Base-by-base conservation (phyloP, 2,888 invertebrate genomes). In the Agriopis aurantiaria region DNA sequence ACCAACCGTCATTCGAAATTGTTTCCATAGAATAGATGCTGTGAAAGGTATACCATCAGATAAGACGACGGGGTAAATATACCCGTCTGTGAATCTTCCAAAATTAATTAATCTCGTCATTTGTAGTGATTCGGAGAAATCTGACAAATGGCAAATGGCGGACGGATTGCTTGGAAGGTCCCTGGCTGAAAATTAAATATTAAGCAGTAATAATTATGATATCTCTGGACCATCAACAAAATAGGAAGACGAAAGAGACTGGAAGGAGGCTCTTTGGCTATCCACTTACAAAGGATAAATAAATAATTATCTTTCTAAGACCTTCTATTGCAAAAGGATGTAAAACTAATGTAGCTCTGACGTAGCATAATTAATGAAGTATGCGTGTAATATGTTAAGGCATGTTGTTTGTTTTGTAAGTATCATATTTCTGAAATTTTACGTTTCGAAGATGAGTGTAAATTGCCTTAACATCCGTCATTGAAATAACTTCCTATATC, bases 401-500 rank as follows among this genome's bases (percentile, higher is more conserved):
- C 1, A 33, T 43, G 43, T 43, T 43, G 48, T 48, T 48, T n/a
- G 12, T 48, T 48, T 48, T n/a, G 17, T 23, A 55, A 55, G 33
- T n/a, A 12, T 8, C 40, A 11, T 40, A n/a, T 55, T 1, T 55
- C 40, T 10, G 4, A 55, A 55, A 3, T 61, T 43, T 51, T 23
- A 49, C 58, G 58, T 45, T 62, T 62, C 9, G 57, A 62, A 66
- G 53, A 45, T 45, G 17, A 45, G 57, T 55, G 62, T 43, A 53
- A 62, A 68, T 62, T 58, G 51, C 51, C 23, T 51, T 10, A n/a
- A 61, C 61, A 58, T 68, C 62, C 51, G 53, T 59, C 59, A 64
- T 68, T 68, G 53, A 68, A 59, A 59, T 43, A 68, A 68, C 61
- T 69, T 69, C 53, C 59, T 60, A 65, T 61, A 64, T 69, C 63